Base-by-base conservation (phyloP, 2,797 vertebrate genomes). In the Melanotaenia pygmaea region DNA sequence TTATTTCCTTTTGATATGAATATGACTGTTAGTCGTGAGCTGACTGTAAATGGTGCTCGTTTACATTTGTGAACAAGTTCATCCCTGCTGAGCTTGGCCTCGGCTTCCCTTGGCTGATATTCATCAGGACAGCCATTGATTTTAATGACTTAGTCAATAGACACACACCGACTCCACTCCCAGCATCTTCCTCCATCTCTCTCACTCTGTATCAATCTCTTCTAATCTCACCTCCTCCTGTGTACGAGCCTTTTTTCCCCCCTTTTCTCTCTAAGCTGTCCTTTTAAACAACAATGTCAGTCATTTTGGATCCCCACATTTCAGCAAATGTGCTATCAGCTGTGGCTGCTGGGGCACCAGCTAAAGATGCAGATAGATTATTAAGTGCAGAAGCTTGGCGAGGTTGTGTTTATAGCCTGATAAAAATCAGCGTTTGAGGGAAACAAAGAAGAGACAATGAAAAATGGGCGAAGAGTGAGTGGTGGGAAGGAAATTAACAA, bases 61-160 rank as follows among this genome's bases (percentile, higher is more conserved):
- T 89, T 76, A 60, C 30, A 67, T 84, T 71, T 78, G 72, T 3
- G 71, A 73, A 79, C 3, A 4, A 35, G 60, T 63, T 59, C 12
- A 32, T 71, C 81, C 81, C 78, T 53, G 86, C 86, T 83, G 84
- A 88, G 82, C 82, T 78, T 40, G 30, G 78, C 86, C 72, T 77
- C 53, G 40, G 81, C 82, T 77, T 77, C 74, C 70, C 64, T 60
- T 16, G 64, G 74, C 86, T 80, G 87, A 91, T 88, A 89, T 86
- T 87, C 86, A 92, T 91, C 86, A 89, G 69, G 81, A 74, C 82
- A 68, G 67, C 73, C 83, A 90, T 88, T 57, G 88, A 92, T 91
- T 91, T 89, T 72, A 92, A 90, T 77, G 86, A 89, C 81, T 88
- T 47, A 73, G 83, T 90, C 92, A 90, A 90, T 81, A 91, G 82